Evolutionary conservation across 2,797 vertebrate species (phyloP), one percentile per base, ranked within the genome.

Genomic region (Falco berigora): DNA sequence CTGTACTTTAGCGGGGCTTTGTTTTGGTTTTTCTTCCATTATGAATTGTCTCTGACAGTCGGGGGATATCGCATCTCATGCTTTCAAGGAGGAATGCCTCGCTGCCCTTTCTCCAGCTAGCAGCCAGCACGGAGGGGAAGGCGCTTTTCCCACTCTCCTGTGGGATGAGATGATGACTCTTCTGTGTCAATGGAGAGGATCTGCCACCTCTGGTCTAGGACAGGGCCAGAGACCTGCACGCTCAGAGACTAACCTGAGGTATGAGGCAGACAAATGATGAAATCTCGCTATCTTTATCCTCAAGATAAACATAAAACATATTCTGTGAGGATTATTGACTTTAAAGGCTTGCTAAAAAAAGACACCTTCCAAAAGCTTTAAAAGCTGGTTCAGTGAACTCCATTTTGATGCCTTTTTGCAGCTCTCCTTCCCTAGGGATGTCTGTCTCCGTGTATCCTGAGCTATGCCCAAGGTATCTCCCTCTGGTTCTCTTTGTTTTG

Each of bases 311-410:
- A 76, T 46, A 85, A 93, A 84, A 67, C 61, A 71, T 71, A 38
- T 79, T 92, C 83, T 84, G 55, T 88, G 74, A 92, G 44, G 59
- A 82, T 76, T 92, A 74, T 4, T 77, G 80, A 81, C 92, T 96
- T 95, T 87, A 92, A 95, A 96, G 71, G n/a, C 74, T 90, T 76
- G 69, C 77, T 92, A 92, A 88, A 95, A 88, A 88, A 72, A 86
- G 47, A 52, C 19, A 38, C 23, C 66, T 94, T 73, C 71, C 77
- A 79, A 90, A 93, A 92, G 71, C 82, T 94, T 96, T 94, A 61
- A 90, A 84, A 0, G 0, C 59, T 52, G 56, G 86, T 90, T 96
- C 93, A 93, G 56, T 88, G 80, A 94, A 85, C 80, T 94, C 88
- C 55, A 79, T 92, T 90, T 88, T 79, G 83, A 94, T 76, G 91